phyloP scores from a whole-genome alignment of 2,113 vertebrate genomes.

The Dasyurus viverrinus region DNA sequence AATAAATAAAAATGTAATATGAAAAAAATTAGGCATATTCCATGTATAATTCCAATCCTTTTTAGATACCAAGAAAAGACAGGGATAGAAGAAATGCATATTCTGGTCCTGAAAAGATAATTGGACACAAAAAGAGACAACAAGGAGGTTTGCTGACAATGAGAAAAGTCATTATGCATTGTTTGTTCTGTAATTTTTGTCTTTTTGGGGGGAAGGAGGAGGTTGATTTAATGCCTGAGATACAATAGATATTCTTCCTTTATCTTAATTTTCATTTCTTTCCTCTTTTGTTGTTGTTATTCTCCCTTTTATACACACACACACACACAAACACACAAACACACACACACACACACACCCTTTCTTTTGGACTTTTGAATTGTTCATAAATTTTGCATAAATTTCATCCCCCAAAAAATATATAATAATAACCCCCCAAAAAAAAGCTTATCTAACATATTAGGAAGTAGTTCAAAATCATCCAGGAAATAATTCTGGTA shows the following conservation, averaged over 20 bases:
- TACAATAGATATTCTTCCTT: background rate
- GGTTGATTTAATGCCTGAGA: background rate
- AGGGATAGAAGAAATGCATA: background rate
- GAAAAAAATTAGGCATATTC: background rate
- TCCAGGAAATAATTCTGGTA: background rate
- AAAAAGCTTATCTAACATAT: background rate
- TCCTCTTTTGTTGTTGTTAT: background rate
- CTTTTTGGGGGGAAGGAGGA: background rate
- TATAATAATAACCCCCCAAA: no score
- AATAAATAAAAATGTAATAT: background rate
- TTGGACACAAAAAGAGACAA: background rate
- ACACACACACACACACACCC: no score
- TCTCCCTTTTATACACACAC: background rate
- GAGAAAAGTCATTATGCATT: background rate
- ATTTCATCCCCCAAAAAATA: no score
- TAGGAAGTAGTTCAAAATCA: constrained; percentile 22
- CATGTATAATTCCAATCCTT: constrained; percentile 1
- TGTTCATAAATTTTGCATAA: background rate
- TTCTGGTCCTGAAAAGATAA: constrained; percentile 8
- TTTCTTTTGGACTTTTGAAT: background rate
- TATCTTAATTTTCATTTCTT: background rate
- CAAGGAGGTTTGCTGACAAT: background rate
- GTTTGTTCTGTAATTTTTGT: background rate
- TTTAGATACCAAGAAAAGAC: background rate
- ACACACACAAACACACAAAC: no score